Percentiles rank a stretch among this genome's conserved stretches.
Evolutionary conservation across 2,888 invertebrate species (phyloP).

Genomic region (Lepidochitona cinerea): DNA sequence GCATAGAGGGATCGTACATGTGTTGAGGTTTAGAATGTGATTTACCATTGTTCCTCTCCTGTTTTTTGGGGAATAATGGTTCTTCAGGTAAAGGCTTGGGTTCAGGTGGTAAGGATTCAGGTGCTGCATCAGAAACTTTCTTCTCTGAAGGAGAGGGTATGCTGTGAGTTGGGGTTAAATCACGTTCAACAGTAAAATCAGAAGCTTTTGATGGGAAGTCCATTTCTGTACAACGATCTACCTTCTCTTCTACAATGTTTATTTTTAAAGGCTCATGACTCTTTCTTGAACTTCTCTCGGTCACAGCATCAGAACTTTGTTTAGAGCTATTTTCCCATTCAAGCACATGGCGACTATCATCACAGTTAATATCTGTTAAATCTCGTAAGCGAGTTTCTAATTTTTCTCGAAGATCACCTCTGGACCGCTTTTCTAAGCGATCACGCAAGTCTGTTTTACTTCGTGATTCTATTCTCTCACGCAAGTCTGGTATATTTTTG

Average conservation of each 20-base stretch:
- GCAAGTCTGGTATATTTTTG: neutral
- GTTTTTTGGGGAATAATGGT: neutral
- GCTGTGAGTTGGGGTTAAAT: neutral
- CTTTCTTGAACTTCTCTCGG: neutral
- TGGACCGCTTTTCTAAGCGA: neutral
- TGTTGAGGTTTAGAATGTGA: neutral
- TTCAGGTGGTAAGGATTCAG: constrained; percentile 26
- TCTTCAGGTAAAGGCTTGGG: neutral
- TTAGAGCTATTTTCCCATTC: neutral
- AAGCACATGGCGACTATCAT: neutral
- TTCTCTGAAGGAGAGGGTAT: constrained; percentile 14
- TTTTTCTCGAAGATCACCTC: neutral
- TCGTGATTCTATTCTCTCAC: neutral
- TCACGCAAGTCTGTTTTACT: neutral
- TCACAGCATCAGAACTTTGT: neutral
- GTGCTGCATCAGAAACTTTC: constrained; percentile 25
- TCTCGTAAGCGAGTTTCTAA: neutral
- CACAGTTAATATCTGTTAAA: neutral
- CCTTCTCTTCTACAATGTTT: neutral
- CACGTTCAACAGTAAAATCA: neutral
- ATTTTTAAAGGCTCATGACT: no score
- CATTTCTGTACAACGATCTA: neutral
- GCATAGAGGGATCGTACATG: constrained; percentile 9
- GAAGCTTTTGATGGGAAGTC: neutral
- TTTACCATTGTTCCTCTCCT: neutral